Evolutionary conservation across 1,140 invertebrate genomes (phyloP), one percentile per base, ranked within the genome.

Genomic region (Camponotus vicinus): DNA sequence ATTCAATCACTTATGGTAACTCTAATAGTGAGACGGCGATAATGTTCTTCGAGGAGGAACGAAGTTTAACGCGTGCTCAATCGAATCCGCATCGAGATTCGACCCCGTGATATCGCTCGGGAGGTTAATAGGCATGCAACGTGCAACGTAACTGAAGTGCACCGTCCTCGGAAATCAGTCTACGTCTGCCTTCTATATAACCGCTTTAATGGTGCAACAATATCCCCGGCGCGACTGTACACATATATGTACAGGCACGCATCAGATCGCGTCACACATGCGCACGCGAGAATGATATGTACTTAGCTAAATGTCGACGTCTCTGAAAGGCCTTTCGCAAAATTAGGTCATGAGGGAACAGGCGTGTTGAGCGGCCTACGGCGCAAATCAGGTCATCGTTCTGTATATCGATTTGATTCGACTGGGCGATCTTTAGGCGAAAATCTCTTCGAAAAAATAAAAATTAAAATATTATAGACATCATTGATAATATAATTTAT

Each of bases 281-380:
- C 42, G 69, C 69, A 37, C 21, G 37, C 40, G 57, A 45, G 57
- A 83, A 83, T 83, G 69, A 83, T 83, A 61, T 83, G 79, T 82
- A 82, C 79, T 82, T 45, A 37, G 55, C 55, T 75, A 61, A 75
- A 83, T 83, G 69, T 83, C 79, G 55, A 75, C 69, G 57, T 75
- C 32, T 83, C 52, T 75, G 69, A 83, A 83, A 83, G 79, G 69
- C 69, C 79, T 83, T 83, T 73, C 40, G 79, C 57, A 80, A 83
- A 83, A 83, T 83, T 75, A 73, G 79, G 69, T 83, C 78, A 37
- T 37, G 34, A 75, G 57, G 27, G 45, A 40, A 40, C 63, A n/a
- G 8, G 21, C 34, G 32, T 32, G 27, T 55, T 49, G 55, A 11
- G 27, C 79, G 79, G 69, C 57, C 69, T 75, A 83, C 40, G 57